phyloP scores from a whole-genome alignment of 2,113 vertebrate genomes.

The Pogonocichla stellata region DNA sequence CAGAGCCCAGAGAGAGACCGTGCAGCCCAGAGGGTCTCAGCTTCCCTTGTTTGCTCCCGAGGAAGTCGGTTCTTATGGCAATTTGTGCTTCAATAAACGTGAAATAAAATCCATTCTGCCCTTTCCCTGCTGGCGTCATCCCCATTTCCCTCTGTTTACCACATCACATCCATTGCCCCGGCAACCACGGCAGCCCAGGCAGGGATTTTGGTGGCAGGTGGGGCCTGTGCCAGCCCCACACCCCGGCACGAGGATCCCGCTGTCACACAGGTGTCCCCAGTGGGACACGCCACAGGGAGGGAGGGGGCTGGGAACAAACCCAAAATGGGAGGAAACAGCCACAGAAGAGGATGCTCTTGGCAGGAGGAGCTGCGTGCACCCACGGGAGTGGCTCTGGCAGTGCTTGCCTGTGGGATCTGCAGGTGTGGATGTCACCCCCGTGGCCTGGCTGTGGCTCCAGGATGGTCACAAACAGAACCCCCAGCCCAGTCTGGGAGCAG shows the following conservation, averaged over 20 bases:
- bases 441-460: rapidly evolving
- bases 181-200: background rate
- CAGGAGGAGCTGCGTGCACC: background rate
- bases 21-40: background rate
- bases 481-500: background rate
- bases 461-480: no score
- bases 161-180: background rate
- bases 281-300: background rate
- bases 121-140: slow-evolving; percentile 37
- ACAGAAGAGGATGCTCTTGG: background rate
- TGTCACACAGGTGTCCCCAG: background rate
- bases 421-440: rapidly evolving
- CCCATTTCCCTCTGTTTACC: slow-evolving; percentile 37
- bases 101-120: slow-evolving; percentile 44
- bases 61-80: slow-evolving; percentile 38
- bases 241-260: rapidly evolving
- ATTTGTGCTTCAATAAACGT: slow-evolving; percentile 36
- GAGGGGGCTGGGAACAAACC: background rate
- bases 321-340: rapidly evolving
- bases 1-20: background rate
- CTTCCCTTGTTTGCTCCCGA: background rate
- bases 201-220: background rate
- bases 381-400: rapidly evolving
- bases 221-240: background rate
- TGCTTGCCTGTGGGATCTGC: background rate